Base-by-base conservation (phyloP, 2,797 vertebrate genomes). In the Alectoris magna region DNA sequence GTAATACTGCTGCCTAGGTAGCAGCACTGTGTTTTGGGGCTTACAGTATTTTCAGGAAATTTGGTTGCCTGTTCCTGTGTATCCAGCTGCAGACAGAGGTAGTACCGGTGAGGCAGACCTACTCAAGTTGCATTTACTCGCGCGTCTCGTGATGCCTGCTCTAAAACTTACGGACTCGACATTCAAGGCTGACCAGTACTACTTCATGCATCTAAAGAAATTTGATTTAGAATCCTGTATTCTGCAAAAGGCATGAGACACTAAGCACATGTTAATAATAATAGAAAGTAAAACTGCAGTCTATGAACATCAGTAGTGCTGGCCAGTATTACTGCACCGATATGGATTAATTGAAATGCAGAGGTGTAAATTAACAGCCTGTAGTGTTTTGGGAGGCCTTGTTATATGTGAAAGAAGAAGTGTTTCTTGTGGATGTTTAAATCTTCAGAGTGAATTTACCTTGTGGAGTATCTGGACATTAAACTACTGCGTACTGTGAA, bases 331-430 rank as follows among this genome's bases (percentile, higher is more conserved):
- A 26, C 44, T 71, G 11, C 83, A 60, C 83, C 87, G 66, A 0
- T 56, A 21, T 46, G 82, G 76, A 59, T 84, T 92, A 81, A 94
- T 90, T 91, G 73, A 95, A 92, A 89, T 76, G 88, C 16, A 2
- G 19, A 81, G 83, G 81, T 94, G 88, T 58, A 77, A 94, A 94
- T 95, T 56, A 92, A 88, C 39, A 67, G 84, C 74, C 84, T 82
- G 76, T 62, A 48, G 94, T 87, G 90, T 80, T 95, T 91, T 72
- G 88, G 88, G 87, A 90, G 84, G 90, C 80, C 77, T 90, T 81
- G 84, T 85, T 94, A 41, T 3, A 56, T 0, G 74, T 62, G 87
- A 83, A 78, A 26, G 68, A 78, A 92, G 51, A 41, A 23, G 41
- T 15, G 43, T 70, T 91, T 79, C 77, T 71, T 66, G 73, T 59